Conservation (phyloP, 1,140 invertebrate species). For the Plectrocnemia conspersa region DNA sequence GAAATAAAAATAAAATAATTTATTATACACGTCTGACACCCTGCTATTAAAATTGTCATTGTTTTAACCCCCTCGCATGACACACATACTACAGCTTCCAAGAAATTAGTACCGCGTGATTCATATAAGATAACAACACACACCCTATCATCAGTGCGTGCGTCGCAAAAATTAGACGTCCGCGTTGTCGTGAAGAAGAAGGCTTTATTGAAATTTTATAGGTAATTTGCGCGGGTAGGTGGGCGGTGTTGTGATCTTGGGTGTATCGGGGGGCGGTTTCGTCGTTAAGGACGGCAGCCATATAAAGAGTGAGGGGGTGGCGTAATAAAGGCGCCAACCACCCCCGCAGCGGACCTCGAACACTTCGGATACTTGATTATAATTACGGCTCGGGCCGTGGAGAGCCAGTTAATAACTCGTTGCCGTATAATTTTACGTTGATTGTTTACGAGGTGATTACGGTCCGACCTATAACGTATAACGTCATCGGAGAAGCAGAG, state of each 20-base stretch:
- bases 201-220: slow-evolving; percentile 36
- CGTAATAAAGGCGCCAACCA: slow-evolving; percentile 14
- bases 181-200: not conserved
- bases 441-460: slow-evolving; percentile 37
- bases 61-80: too few species aligned
- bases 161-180: too few species aligned
- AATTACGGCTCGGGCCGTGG: slow-evolving; percentile 33
- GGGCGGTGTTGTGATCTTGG: slow-evolving; percentile 13
- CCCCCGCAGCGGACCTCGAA: not conserved
- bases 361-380: slow-evolving; percentile 32
- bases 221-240: slow-evolving; percentile 28
- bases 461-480: slow-evolving; percentile 33
- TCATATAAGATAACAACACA: too few species aligned
- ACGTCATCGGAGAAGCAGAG: too few species aligned
- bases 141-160: too few species aligned
- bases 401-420: slow-evolving; percentile 35
- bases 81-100: too few species aligned
- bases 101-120: too few species aligned
- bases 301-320: slow-evolving; percentile 11
- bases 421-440: slow-evolving; percentile 37
- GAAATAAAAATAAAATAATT: too few species aligned
- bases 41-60: too few species aligned
- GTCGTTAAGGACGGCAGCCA: slow-evolving; percentile 25
- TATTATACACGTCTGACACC: too few species aligned
- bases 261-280: slow-evolving; percentile 17